Evolutionary conservation across 2,888 invertebrate species (phyloP).

Genomic region (Chalcis sispes): DNA sequence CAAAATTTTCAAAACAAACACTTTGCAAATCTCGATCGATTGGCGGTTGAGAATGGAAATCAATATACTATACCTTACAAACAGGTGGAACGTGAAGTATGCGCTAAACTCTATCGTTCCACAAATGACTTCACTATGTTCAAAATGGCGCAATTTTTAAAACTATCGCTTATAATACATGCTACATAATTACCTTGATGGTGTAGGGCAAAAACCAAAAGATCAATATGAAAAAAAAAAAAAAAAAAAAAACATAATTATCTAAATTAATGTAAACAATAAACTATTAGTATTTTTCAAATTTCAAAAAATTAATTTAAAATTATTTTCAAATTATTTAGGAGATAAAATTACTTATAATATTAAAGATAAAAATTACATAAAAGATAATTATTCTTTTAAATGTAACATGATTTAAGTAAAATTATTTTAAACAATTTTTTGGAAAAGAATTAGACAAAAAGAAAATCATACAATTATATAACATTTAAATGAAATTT

Average conservation of each 20-base stretch:
- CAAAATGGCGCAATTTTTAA: background rate
- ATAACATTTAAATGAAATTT: constrained; percentile 26
- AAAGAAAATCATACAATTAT: background rate
- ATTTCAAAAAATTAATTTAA: background rate
- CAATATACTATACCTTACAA: constrained; percentile 1
- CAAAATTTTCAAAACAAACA: constrained; percentile 36
- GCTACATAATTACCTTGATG: too few relatives aligned
- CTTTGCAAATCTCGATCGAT: constrained; percentile 43
- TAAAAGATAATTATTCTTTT: background rate
- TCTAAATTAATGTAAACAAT: too few relatives aligned
- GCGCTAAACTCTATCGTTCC: background rate
- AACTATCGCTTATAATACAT: too few relatives aligned
- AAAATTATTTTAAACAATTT: constrained; percentile 2
- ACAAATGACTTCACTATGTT: background rate
- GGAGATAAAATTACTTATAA: background rate
- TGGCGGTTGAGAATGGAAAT: constrained; percentile 30
- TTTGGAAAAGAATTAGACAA: background rate
- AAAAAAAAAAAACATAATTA: background rate
- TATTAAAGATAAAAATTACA: too few relatives aligned
- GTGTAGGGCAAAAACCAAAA: too few relatives aligned
- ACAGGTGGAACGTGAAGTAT: constrained; percentile 23
- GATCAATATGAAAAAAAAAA: background rate
- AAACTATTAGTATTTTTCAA: too few relatives aligned
- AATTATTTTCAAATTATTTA: background rate
- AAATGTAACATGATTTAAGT: background rate